phyloP scores from a whole-genome alignment of 2,888 invertebrate genomes.

The Xylota sylvarum region DNA sequence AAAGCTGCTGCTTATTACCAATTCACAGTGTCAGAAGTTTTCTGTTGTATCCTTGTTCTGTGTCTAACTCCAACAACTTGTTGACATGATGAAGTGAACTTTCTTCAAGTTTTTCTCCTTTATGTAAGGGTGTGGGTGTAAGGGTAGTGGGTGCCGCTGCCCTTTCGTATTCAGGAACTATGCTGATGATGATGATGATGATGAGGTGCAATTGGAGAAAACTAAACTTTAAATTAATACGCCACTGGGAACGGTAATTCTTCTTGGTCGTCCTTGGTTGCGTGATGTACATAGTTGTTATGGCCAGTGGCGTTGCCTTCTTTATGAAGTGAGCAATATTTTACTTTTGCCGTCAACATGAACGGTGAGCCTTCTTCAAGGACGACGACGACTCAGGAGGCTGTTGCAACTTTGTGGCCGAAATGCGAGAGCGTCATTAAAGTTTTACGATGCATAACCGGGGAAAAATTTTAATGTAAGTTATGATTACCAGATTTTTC shows the following conservation, averaged over 20 bases:
- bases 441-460: constrained; percentile 59
- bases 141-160: background rate
- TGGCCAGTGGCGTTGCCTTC: constrained; percentile 37
- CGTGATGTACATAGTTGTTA: constrained; percentile 42
- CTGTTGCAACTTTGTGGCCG: constrained; percentile 39
- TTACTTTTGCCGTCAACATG: constrained; percentile 16
- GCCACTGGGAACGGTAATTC: constrained; percentile 25
- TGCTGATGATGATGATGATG: constrained; percentile 28
- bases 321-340: constrained; percentile 48
- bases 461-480: constrained; percentile 22
- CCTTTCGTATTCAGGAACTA: constrained; percentile 37
- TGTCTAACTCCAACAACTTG: constrained; percentile 56
- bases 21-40: constrained; percentile 67
- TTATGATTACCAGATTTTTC: constrained; percentile 37
- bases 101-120: constrained; percentile 49
- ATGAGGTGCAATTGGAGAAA: constrained; percentile 55
- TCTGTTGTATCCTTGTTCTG: constrained; percentile 54
- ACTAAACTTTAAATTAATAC: constrained; percentile 67
- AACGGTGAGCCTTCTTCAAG: constrained; percentile 14
- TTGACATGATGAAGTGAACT: constrained; percentile 76
- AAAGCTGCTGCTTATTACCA: constrained; percentile 61
- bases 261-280: constrained; percentile 36
- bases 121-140: background rate
- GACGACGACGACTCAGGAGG: background rate
- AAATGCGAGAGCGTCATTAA: constrained; percentile 42